Percentiles rank a stretch among this genome's conserved stretches.
Evolutionary conservation across 2,113 vertebrate genomes (phyloP).

Genomic region (Strigops habroptila): DNA sequence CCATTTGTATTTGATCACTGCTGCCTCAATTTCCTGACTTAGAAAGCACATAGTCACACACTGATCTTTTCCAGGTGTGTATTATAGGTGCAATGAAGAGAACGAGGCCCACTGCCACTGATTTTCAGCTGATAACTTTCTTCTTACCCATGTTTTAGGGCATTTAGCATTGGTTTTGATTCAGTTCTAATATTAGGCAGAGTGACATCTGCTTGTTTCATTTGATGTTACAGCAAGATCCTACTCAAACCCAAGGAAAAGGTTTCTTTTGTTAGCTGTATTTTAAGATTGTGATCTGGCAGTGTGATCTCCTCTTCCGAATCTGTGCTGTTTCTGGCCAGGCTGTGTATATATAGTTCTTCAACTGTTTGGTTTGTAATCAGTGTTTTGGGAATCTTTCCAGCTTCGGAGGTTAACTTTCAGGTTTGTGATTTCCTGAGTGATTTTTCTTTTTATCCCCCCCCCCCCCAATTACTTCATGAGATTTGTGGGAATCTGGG

Average conservation of each 20-base stretch:
- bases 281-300: not conserved
- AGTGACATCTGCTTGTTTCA: not conserved
- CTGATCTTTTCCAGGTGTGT: not conserved
- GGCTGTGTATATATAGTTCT: not conserved
- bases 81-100: not conserved
- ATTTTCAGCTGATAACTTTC: not conserved
- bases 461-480: not conserved
- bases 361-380: slow-evolving; percentile 27
- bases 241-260: not conserved
- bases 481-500: not conserved
- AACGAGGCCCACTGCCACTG: not conserved
- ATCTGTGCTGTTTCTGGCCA: not conserved
- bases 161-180: not conserved
- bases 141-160: not conserved
- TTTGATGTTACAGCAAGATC: not conserved
- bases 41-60: not conserved
- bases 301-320: not conserved
- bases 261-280: not conserved
- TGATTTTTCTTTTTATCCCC: not conserved
- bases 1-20: not conserved
- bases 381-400: slow-evolving; percentile 24
- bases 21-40: not conserved
- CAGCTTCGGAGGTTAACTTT: not conserved
- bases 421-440: slow-evolving; percentile 8
- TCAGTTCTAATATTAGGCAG: not conserved